Conservation (phyloP, 1,140 invertebrate genomes). For the Drosophila hydei region DNA sequence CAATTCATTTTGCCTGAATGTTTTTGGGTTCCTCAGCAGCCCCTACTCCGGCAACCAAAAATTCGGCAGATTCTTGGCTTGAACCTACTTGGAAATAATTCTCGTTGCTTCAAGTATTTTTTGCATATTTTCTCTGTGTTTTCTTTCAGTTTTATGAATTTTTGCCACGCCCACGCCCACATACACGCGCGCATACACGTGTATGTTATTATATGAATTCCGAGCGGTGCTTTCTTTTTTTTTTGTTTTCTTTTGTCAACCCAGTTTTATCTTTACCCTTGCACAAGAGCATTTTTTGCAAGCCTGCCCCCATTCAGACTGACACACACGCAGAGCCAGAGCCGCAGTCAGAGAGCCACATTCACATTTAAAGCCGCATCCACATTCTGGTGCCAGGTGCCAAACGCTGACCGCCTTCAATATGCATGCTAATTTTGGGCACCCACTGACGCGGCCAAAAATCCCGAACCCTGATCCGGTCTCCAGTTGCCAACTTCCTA, state of each 20-base stretch:
- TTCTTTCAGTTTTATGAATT: slow-evolving; percentile 47
- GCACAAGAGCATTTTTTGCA: slow-evolving; percentile 43
- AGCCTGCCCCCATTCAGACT: slow-evolving; percentile 21
- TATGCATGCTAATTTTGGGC: slow-evolving; percentile 51
- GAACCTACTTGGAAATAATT: slow-evolving; percentile 41
- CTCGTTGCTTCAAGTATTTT: slow-evolving; percentile 42
- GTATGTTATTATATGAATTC: slow-evolving; percentile 44
- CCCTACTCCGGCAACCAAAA: background rate
- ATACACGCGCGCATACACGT: slow-evolving; percentile 3
- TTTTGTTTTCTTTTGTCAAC: slow-evolving; percentile 44
- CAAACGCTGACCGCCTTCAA: slow-evolving; percentile 46
- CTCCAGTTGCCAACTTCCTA: background rate
- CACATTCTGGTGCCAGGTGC: slow-evolving; percentile 12
- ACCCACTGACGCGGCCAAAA: slow-evolving; percentile 3
- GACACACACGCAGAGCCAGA: background rate
- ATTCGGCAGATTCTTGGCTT: slow-evolving; percentile 9
- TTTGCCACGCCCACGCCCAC: slow-evolving; percentile 19
- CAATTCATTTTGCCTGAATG: slow-evolving; percentile 44
- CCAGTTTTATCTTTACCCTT: slow-evolving; percentile 39
- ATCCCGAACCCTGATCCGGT: slow-evolving; percentile 1
- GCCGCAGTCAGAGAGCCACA: slow-evolving; percentile 2
- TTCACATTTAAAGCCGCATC: slow-evolving; percentile 3
- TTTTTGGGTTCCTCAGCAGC: background rate
- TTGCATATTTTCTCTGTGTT: slow-evolving; percentile 43
- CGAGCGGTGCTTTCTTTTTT: slow-evolving; percentile 21